These are phyloP conservation scores for Clistopyga incitator DNA, from an alignment of 2,888 invertebrate species.

Conservation along the genomic window DNA sequence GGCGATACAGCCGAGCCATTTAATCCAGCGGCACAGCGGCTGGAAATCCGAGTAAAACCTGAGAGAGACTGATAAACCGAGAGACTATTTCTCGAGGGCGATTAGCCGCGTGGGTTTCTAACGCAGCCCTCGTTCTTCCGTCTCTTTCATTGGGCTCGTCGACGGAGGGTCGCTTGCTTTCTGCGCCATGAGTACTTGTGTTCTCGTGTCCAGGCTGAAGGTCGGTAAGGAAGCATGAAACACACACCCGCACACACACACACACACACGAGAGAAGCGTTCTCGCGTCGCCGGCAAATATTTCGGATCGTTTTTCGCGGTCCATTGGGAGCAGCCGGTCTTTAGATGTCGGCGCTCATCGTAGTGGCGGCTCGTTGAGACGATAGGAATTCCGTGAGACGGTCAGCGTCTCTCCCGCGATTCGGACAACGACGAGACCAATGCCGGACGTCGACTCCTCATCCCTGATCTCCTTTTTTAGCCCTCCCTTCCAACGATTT, in stretches of 20 bases:
- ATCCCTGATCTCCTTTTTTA: conserved; percentile 32
- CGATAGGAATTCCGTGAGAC: conserved; percentile 62
- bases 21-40: conserved; percentile 45
- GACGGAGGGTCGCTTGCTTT: conserved; percentile 41
- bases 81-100: conserved; percentile 66
- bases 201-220: conserved; percentile 62
- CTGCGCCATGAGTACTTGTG: not conserved
- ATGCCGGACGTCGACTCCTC: conserved; percentile 47
- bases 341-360: conserved; percentile 71
- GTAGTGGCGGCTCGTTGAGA: conserved; percentile 20
- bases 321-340: conserved; percentile 83
- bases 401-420: conserved; percentile 47
- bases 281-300: conserved; percentile 74
- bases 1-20: conserved; percentile 48
- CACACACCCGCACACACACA: conserved; percentile 54
- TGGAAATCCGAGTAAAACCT: conserved; percentile 61
- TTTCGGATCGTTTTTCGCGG: conserved; percentile 80
- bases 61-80: conserved; percentile 66
- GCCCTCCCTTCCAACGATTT: conserved; percentile 54
- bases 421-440: conserved; percentile 42
- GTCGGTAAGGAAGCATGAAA: conserved; percentile 53
- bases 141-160: conserved; percentile 44
- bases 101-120: conserved; percentile 64
- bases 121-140: conserved; percentile 56
- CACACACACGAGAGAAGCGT: conserved; percentile 51